Conservation (phyloP, 2,888 invertebrate species). For the Drosophila anomalata region DNA sequence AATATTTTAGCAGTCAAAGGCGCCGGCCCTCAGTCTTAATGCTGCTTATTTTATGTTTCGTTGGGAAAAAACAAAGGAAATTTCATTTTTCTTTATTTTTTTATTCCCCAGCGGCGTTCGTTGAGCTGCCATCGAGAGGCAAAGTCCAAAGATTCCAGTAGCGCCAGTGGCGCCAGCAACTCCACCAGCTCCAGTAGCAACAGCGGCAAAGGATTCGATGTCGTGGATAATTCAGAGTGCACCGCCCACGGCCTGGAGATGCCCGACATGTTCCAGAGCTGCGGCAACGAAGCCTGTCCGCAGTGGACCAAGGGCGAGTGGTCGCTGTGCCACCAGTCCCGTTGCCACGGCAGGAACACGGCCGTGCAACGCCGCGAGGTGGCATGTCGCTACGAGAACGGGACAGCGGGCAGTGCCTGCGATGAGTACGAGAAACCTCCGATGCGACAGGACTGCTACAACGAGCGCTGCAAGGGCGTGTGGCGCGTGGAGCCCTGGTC, state of each 20-base stretch:
- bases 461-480: conserved; percentile 92
- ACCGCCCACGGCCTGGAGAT: conserved; percentile 88
- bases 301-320: conserved; percentile 89
- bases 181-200: conserved; percentile 22
- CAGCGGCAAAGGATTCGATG: conserved; percentile 14
- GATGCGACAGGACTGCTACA: conserved; percentile 91
- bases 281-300: conserved; percentile 89
- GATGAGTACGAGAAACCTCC: conserved; percentile 90
- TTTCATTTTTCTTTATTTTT: conserved; percentile 26
- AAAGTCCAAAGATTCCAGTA: conserved; percentile 17
- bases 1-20: conserved; percentile 62
- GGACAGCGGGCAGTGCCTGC: conserved; percentile 85
- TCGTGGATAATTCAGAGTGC: conserved; percentile 88
- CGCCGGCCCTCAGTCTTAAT: conserved; percentile 6
- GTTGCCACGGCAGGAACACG: conserved; percentile 90
- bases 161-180: conserved; percentile 14
- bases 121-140: conserved; percentile 75
- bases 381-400: conserved; percentile 84
- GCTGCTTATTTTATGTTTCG: conserved; percentile 53
- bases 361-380: conserved; percentile 90
- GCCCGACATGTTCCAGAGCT: conserved; percentile 87
- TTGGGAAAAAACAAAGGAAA: conserved; percentile 20
- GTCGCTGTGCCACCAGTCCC: conserved; percentile 89
- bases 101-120: conserved; percentile 74
- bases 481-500: conserved; percentile 98